phyloP scores from a whole-genome alignment of 2,797 vertebrate genomes.

The Loris lydekkerianus region DNA sequence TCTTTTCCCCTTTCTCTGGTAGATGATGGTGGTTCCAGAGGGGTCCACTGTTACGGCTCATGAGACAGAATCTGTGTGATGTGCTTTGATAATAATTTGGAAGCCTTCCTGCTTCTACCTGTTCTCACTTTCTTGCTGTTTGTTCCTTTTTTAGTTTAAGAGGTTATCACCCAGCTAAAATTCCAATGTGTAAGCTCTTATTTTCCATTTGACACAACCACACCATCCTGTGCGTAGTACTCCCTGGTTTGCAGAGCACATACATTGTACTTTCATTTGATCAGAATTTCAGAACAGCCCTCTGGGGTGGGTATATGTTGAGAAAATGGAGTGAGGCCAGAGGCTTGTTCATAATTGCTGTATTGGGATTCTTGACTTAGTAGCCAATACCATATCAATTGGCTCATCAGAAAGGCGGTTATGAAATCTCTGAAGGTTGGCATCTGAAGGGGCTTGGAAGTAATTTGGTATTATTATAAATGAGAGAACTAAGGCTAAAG shows the following conservation, averaged over 20 bases:
- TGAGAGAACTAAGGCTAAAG: not conserved
- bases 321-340: not conserved
- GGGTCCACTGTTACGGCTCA: rapidly evolving
- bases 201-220: not conserved
- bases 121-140: not conserved
- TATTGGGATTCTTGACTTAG: not conserved
- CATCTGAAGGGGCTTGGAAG: not conserved
- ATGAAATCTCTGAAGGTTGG: not conserved
- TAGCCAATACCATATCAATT: not conserved
- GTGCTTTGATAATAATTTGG: not conserved
- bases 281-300: not conserved
- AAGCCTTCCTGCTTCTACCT: not conserved
- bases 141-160: slow-evolving; percentile 13
- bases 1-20: not conserved
- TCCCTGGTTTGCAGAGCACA: not conserved
- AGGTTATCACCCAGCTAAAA: not conserved
- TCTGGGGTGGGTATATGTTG: not conserved
- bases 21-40: not conserved
- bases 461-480: not conserved
- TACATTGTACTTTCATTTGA: not conserved
- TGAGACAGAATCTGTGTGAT: not conserved
- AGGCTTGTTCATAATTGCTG: not conserved
- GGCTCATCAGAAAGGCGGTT: not conserved
- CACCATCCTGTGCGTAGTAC: not conserved
- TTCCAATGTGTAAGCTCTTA: not conserved